A percentile compares a stretch with the other conserved stretches of the same genome.
phyloP scores from a whole-genome alignment of 2,113 vertebrate species.

The Vireo altiloquus region DNA sequence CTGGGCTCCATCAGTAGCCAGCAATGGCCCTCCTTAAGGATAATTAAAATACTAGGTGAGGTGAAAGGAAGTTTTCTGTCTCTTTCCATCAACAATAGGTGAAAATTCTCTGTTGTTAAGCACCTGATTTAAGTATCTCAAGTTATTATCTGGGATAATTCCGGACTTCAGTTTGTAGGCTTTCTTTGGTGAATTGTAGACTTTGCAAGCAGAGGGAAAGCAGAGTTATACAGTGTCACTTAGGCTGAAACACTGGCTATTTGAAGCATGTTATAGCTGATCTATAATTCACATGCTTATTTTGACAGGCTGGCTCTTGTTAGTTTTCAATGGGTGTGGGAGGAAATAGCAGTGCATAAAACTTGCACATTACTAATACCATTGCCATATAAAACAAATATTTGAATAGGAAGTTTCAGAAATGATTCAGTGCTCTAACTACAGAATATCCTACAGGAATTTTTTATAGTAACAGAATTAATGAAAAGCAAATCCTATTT shows the following conservation, averaged over 20 bases:
- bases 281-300: slow-evolving; percentile 59
- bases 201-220: background rate
- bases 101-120: background rate
- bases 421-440: slow-evolving; percentile 74
- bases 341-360: slow-evolving; percentile 72
- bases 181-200: background rate
- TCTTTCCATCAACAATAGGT: background rate
- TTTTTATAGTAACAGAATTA: slow-evolving; percentile 67
- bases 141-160: background rate
- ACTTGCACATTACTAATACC: slow-evolving; percentile 75
- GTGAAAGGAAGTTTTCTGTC: background rate
- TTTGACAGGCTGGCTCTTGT: slow-evolving; percentile 68
- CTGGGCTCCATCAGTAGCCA: background rate
- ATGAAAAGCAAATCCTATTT: slow-evolving; percentile 64
- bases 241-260: slow-evolving; percentile 40
- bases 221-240: slow-evolving; percentile 12
- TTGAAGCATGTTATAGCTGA: slow-evolving; percentile 59
- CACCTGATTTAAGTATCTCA: background rate
- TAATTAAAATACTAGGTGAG: background rate
- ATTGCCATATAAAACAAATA: slow-evolving; percentile 77
- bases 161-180: background rate
- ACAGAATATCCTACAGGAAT: slow-evolving; percentile 72
- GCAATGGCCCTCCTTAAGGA: background rate
- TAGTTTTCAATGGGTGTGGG: slow-evolving; percentile 70
- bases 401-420: slow-evolving; percentile 71